Percentiles rank a stretch among this genome's conserved stretches.
These are phyloP conservation scores for Drosophila sturtevanti DNA, from an alignment of 1,140 invertebrate species.

Conservation along the genomic window DNA sequence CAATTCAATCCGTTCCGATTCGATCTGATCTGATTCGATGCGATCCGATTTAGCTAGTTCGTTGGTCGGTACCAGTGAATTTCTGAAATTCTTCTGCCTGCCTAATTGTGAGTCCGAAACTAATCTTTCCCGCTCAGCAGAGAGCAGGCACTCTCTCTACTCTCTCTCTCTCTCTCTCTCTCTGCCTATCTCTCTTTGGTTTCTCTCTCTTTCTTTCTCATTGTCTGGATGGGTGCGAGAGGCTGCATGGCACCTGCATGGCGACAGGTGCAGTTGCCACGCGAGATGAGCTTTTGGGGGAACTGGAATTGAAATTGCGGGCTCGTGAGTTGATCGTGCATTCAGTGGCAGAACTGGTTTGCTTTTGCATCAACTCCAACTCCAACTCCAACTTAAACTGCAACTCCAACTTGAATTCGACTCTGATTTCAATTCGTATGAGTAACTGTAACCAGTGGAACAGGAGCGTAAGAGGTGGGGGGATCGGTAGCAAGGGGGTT, in stretches of 20 bases:
- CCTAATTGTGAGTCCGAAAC: slow-evolving; percentile 9
- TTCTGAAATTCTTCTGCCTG: slow-evolving; percentile 15
- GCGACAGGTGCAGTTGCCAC: slow-evolving; percentile 76
- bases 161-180: not conserved
- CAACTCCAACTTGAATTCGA: slow-evolving; percentile 11
- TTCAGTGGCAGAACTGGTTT: slow-evolving; percentile 42
- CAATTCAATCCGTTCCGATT: not conserved
- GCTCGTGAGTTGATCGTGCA: slow-evolving; percentile 16
- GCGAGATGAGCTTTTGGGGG: slow-evolving; percentile 44
- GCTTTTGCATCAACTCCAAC: slow-evolving; percentile 18
- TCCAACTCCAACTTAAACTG: not conserved
- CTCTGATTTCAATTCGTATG: not conserved
- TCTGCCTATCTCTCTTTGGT: too few species aligned
- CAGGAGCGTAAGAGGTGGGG: not conserved
- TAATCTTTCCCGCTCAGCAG: not conserved
- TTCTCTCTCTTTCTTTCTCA: too few species aligned
- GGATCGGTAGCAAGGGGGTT: not conserved
- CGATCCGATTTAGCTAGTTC: slow-evolving; percentile 3
- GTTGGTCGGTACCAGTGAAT: not conserved
- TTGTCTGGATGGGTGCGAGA: too few species aligned
- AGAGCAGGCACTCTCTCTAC: not conserved
- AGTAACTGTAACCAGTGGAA: slow-evolving; percentile 7
- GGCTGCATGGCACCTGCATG: not conserved
- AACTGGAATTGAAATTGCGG: slow-evolving; percentile 44
- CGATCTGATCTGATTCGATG: not conserved